Percentiles rank a stretch among this genome's conserved stretches.
These are phyloP conservation scores for Coelogynopora nodosa DNA, from an alignment of 2,888 invertebrate species.

Conservation along the genomic window DNA sequence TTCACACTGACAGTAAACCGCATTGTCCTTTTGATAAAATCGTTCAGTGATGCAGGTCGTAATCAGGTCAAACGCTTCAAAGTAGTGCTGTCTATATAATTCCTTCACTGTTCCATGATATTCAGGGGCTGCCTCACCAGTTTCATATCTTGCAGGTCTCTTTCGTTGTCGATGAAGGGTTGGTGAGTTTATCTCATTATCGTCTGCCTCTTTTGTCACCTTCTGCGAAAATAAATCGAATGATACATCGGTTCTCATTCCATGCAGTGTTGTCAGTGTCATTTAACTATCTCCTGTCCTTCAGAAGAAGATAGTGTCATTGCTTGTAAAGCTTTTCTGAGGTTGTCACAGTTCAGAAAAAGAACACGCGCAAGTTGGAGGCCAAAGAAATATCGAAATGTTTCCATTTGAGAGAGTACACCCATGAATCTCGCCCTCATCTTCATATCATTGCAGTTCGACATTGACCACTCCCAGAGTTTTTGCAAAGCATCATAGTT, in stretches of 20 bases:
- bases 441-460: constrained; percentile 9
- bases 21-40: neutral
- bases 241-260: constrained; percentile 16
- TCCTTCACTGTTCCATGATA: neutral
- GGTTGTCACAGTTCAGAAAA: constrained; percentile 20
- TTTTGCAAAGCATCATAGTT: constrained; percentile 14
- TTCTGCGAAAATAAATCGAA: constrained; percentile 24
- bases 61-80: constrained; percentile 14
- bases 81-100: neutral
- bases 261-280: neutral
- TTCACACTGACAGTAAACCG: neutral
- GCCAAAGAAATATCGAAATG: constrained; percentile 5
- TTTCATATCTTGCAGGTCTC: constrained; percentile 4
- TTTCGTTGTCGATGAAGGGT: constrained; percentile 5
- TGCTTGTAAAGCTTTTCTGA: neutral
- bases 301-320: neutral
- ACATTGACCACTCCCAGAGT: neutral
- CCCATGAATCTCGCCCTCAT: neutral
- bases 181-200: neutral
- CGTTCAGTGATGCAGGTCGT: neutral
- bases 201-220: neutral
- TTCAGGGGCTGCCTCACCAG: constrained; percentile 12
- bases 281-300: neutral
- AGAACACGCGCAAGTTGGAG: constrained; percentile 11
- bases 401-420: constrained; percentile 7